Percentiles rank a stretch among this genome's conserved stretches.
phyloP scores from a whole-genome alignment of 2,113 vertebrate species.

The Sminthopsis crassicaudata region DNA sequence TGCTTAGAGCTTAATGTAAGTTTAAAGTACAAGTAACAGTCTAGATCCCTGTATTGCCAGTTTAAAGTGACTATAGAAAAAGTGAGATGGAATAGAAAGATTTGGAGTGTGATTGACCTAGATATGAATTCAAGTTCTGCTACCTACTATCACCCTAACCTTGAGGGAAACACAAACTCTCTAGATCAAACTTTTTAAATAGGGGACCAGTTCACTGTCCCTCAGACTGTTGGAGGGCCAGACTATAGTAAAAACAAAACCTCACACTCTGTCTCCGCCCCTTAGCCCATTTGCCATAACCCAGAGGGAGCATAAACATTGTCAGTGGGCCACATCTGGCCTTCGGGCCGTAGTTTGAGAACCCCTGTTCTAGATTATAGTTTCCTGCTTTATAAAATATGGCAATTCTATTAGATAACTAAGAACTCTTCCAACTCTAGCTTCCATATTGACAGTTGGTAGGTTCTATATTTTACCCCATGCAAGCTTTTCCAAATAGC shows the following conservation, averaged over 20 bases:
- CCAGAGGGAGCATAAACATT: no score
- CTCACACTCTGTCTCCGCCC: no score
- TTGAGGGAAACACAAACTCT: constrained; percentile 17
- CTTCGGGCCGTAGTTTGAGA: no score
- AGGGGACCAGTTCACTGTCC: no score
- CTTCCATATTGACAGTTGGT: background rate
- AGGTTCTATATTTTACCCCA: no score
- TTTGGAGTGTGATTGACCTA: background rate
- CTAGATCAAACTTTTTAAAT: no score
- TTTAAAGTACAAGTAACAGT: background rate
- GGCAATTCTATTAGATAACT: background rate
- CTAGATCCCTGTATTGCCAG: background rate
- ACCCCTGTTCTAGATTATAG: constrained; percentile 44
- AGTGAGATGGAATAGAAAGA: background rate
- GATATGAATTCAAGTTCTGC: background rate
- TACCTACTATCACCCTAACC: background rate
- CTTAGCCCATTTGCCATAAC: no score
- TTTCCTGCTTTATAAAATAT: constrained; percentile 6
- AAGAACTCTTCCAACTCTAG: constrained; percentile 50
- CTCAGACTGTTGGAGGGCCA: no score
- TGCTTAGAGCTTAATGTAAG: background rate
- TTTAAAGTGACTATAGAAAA: background rate
- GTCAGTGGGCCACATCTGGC: no score
- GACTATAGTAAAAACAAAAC: no score
- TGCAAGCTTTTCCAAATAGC: no score